Base-by-base conservation (phyloP, 2,888 invertebrate genomes). In the Caenorhabditis sp. region DNA sequence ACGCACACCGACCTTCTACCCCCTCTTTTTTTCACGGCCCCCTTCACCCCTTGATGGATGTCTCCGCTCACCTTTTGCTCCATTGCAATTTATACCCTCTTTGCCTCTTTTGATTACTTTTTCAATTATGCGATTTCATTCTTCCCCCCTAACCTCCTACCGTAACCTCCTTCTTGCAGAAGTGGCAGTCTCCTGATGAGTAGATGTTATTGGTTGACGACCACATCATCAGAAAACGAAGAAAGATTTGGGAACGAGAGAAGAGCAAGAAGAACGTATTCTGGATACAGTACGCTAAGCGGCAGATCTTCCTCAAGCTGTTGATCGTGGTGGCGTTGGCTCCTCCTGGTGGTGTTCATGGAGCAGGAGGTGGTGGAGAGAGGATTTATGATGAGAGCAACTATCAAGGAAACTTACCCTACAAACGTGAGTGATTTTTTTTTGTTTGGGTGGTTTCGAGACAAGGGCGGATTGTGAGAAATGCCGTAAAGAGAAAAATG, bases 201-300 rank as follows among this genome's bases (percentile, higher is more conserved):
- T 82, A 76, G 82, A 82, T 82, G 82, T 82, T 76, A 82, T 82
- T 82, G 82, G 82, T 82, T 70, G 82, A 58, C 75, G 75, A 76
- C 58, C 68, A 47, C 69, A 56, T 54, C 70, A 58, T 28, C 63
- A 70, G 31, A 69, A 80, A 35, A 51, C 49, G 56, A 51, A 64
- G 59, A 31, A 58, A 63, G 54, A 51, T 35, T 22, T n/a, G 14
- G n/a, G 56, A 56, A 10, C 19, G 54, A 54, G 22, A 44, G 28
- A 56, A 54, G 24, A 44, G n/a, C n/a, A n/a, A 22, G 35, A 41
- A 58, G n/a, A 68, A 38, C 31, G 28, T 28, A 44, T 59, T 6
- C 61, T 47, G 38, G 22, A 73, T 41, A 66, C 68, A 31, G 28
- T 38, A 51, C 64, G 66, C 35, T 22, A 74, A 14, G 22, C 35